Base-by-base conservation (phyloP, 2,888 invertebrate species). In the Lepidochitona cinerea region DNA sequence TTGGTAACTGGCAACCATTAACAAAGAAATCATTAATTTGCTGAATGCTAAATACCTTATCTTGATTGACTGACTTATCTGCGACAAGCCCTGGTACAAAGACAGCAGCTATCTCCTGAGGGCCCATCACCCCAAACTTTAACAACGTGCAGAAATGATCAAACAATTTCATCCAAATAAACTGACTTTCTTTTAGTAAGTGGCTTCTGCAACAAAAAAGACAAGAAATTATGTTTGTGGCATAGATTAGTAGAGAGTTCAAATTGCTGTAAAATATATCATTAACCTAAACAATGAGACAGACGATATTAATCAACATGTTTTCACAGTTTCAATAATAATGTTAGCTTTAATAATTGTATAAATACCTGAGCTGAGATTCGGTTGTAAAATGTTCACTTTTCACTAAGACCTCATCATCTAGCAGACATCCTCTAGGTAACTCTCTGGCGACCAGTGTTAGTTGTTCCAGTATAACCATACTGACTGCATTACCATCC, bases 1-100 rank as follows among this genome's bases (percentile, higher is more conserved):
- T n/a, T n/a, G n/a, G n/a, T n/a, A n/a, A n/a, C n/a, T n/a, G n/a
- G n/a, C n/a, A n/a, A n/a, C n/a, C n/a, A n/a, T n/a, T n/a, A n/a
- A n/a, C n/a, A n/a, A n/a, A n/a, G n/a, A n/a, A n/a, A n/a, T n/a
- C n/a, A n/a, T n/a, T n/a, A n/a, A n/a, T n/a, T n/a, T n/a, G n/a
- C n/a, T n/a, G n/a, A n/a, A n/a, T n/a, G n/a, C n/a, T n/a, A n/a
- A n/a, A n/a, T 52, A 87, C 87, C 82, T 83, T 85, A 36, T 83
- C 83, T 68, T 84, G 84, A 64, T 81, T 73, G 12, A 73, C 76
- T 7, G 86, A 86, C 9, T 74, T 75, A 33, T 82, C 81, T 37
- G 80, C 78, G 12, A 85, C 83, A 6, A 87, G 74, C 71, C 85
- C 84, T 7, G 87, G 87, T 3, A 85, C 84, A 81, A 87, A 87